These are phyloP conservation scores for Menidia menidia DNA, from an alignment of 2,797 vertebrate genomes.

Conservation along the genomic window DNA sequence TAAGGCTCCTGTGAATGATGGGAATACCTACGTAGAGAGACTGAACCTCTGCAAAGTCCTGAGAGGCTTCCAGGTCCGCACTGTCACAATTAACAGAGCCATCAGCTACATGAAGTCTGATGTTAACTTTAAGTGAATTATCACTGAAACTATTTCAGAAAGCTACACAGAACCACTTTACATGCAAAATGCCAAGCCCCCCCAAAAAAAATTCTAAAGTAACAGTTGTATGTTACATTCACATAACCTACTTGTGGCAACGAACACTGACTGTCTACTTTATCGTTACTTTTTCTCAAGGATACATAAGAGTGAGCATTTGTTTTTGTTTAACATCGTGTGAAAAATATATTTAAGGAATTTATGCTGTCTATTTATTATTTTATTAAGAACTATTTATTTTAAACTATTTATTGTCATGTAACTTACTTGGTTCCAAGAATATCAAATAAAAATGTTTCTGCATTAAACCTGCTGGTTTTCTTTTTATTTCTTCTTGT, in stretches of 20 bases:
- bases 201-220: constrained; percentile 18
- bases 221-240: neutral
- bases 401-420: constrained; percentile 59
- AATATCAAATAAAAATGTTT: constrained; percentile 61
- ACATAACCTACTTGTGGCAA: constrained; percentile 5
- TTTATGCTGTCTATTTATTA: constrained; percentile 53
- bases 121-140: constrained; percentile 42
- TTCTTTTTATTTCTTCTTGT: constrained; percentile 7
- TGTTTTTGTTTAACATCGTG: constrained; percentile 37
- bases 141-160: constrained; percentile 3
- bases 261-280: constrained; percentile 48
- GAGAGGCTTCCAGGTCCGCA: constrained; percentile 76
- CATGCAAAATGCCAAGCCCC: neutral
- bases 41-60: constrained; percentile 78
- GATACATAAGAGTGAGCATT: constrained; percentile 1
- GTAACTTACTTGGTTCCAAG: constrained; percentile 32
- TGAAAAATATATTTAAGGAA: constrained; percentile 37
- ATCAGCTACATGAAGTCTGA: constrained; percentile 66
- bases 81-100: constrained; percentile 78
- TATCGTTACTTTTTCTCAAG: neutral
- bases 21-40: constrained; percentile 59
- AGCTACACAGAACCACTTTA: constrained; percentile 5
- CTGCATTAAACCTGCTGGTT: constrained; percentile 30
- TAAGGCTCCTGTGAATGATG: constrained; percentile 30
- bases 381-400: constrained; percentile 55